Base-by-base conservation (phyloP, 1,140 invertebrate species). In the Caenorhabditis latens region DNA sequence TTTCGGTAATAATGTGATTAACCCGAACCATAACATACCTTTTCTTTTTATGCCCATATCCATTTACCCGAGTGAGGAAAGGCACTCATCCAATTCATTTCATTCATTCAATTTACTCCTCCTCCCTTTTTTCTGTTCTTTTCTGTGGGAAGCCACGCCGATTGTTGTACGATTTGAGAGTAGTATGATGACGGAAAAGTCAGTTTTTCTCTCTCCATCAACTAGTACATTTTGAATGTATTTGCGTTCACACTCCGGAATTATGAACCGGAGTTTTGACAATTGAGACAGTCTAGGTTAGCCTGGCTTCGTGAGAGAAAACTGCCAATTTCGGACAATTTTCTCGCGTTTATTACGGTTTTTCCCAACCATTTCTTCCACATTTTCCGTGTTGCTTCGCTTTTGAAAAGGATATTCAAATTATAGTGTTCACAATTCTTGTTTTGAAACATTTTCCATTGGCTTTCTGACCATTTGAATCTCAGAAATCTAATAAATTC, bases 1-100 rank as follows among this genome's bases (percentile, higher is more conserved):
- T 79, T 79, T 79, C 71, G 71, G 71, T 79, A 79, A 79, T 79
- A 79, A 79, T 79, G 71, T 79, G 71, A 79, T 79, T 79, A 79
- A 79, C 71, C 71, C 71, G 46, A 79, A 79, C 71, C 71, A 79
- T 79, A 79, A 79, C 71, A 79, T 71, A 43, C 40, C 43, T 79
- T 40, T 14, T 79, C 24, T n/a, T 79, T 79, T 79, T 79, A 79
- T 79, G 71, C 32, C 71, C n/a, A 79, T 79, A 79, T 79, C 71
- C 71, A 79, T 79, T 79, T 79, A 79, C 61, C 61, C 16, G 13
- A 32, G 24, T 21, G 11, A 32, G 14, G n/a, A 46, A 46, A 46
- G 8, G 46, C 71, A 79, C 43, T 79, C 71, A 50, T 50, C 71
- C 71, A 79, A 50, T 79, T 79, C 71, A 50, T 79, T 79, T 16